These are phyloP conservation scores for Zygogramma bicolorata DNA, from an alignment of 2,888 invertebrate genomes.

Conservation along the genomic window DNA sequence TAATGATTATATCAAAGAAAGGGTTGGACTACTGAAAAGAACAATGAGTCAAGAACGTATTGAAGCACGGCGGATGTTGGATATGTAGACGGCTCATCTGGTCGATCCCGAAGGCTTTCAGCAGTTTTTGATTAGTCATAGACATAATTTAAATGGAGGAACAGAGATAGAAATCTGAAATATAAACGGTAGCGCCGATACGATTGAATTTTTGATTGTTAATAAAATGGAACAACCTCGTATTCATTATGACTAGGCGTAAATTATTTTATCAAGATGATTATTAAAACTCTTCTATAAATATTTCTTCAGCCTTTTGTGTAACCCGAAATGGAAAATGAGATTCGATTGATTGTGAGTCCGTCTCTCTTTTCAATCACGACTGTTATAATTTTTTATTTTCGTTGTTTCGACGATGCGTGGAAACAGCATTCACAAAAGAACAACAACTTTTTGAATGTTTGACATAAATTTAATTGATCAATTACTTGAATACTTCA, in stretches of 20 bases:
- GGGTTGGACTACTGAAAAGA: slow-evolving; percentile 62
- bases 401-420: not conserved
- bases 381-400: not conserved
- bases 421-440: not conserved
- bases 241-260: slow-evolving; percentile 64
- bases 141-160: slow-evolving; percentile 67
- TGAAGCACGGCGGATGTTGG: slow-evolving; percentile 28
- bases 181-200: slow-evolving; percentile 65
- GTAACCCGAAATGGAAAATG: not conserved
- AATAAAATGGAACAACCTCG: slow-evolving; percentile 62
- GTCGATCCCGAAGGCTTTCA: slow-evolving; percentile 61
- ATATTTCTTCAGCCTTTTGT: slow-evolving; percentile 26
- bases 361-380: slow-evolving; percentile 3
- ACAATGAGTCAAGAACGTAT: slow-evolving; percentile 44
- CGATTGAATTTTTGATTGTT: slow-evolving; percentile 67
- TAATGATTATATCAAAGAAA: slow-evolving; percentile 68
- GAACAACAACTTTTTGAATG: not conserved
- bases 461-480: too few species aligned
- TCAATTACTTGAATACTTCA: too few species aligned
- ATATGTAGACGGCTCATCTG: slow-evolving; percentile 36
- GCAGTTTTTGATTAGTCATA: slow-evolving; percentile 68
- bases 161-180: slow-evolving; percentile 68
- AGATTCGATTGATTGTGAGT: not conserved
- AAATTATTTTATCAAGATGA: slow-evolving; percentile 56
- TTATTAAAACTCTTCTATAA: slow-evolving; percentile 42